These are phyloP conservation scores for Gandaritis pyraliata DNA, from an alignment of 2,888 invertebrate genomes.

Conservation along the genomic window DNA sequence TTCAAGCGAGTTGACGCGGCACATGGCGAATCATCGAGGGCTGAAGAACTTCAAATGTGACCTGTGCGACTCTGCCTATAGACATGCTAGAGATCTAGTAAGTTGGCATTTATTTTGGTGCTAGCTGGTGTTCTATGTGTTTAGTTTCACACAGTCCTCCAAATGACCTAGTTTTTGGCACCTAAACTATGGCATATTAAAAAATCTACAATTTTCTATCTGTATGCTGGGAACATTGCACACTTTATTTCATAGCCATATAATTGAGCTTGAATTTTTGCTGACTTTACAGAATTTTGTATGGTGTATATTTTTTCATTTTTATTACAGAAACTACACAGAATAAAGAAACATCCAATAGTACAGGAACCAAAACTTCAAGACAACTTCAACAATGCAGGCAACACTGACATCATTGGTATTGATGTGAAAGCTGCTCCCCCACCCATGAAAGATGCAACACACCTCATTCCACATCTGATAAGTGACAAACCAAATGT, in stretches of 20 bases:
- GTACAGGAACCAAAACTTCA: conserved; percentile 39
- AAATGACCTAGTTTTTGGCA: no score
- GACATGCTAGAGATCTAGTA: conserved; percentile 83
- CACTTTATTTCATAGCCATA: background rate
- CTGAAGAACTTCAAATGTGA: conserved; percentile 85
- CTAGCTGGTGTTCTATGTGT: no score
- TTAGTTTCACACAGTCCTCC: no score
- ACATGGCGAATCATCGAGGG: conserved; percentile 84
- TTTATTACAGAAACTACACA: conserved; percentile 72
- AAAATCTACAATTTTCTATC: no score
- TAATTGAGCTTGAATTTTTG: no score
- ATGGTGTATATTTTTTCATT: background rate
- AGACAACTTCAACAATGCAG: conserved; percentile 30
- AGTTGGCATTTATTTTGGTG: conserved; percentile 43
- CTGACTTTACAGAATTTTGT: no score
- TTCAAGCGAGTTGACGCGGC: conserved; percentile 85
- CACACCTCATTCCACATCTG: conserved; percentile 59
- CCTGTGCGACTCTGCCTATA: conserved; percentile 82
- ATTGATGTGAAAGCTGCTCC: conserved; percentile 66
- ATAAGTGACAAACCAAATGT: conserved; percentile 53
- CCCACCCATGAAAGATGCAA: conserved; percentile 54
- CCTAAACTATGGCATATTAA: no score
- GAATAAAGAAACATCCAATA: conserved; percentile 69
- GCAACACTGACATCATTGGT: conserved; percentile 70
- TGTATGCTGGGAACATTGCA: no score